Base-by-base conservation (phyloP, 2,797 vertebrate species). In the Discoglossus pictus region DNA sequence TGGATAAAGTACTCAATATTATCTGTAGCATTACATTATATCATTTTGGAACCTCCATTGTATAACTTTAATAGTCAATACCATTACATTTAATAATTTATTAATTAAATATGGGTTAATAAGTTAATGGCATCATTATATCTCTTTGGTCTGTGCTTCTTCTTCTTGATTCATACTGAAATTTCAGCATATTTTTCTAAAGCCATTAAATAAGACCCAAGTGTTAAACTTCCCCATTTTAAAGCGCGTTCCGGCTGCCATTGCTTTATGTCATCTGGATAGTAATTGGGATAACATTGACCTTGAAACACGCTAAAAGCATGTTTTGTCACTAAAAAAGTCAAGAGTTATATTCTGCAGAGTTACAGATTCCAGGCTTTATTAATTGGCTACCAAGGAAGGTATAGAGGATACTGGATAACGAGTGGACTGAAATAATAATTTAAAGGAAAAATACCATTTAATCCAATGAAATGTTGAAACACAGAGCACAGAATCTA, bases 211-310 rank as follows among this genome's bases (percentile, higher is more conserved):
- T n/a, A n/a, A n/a, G n/a, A n/a, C n/a, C n/a, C n/a, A n/a, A n/a
- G n/a, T n/a, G n/a, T n/a, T n/a, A 31, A 31, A 31, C 27, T 4
- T 31, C 9, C 27, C 9, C 9, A 9, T 4, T 31, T 40, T 2
- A n/a, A 40, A 13, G 39, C 13, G 16, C 39, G 16, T 40, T 40
- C 39, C 16, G 16, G 39, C n/a, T 40, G 39, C n/a, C 39, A n/a
- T 16, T 40, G 13, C 39, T 40, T 15, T 40, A 40, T n/a, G 39
- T 40, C 39, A 40, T 13, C n/a, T 40, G 39, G 39, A 40, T 40
- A 15, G 13, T 40, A 40, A 40, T 40, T 40, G 16, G n/a, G 39
- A 40, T 15, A 40, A 40, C 39, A 40, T 4, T 40, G 39, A 40
- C 39, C 39, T 40, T 40, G 39, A 40, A 40, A 13, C n/a, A 40